Base-by-base conservation (phyloP, 2,888 invertebrate species). In the Scaptomyza polygonia region DNA sequence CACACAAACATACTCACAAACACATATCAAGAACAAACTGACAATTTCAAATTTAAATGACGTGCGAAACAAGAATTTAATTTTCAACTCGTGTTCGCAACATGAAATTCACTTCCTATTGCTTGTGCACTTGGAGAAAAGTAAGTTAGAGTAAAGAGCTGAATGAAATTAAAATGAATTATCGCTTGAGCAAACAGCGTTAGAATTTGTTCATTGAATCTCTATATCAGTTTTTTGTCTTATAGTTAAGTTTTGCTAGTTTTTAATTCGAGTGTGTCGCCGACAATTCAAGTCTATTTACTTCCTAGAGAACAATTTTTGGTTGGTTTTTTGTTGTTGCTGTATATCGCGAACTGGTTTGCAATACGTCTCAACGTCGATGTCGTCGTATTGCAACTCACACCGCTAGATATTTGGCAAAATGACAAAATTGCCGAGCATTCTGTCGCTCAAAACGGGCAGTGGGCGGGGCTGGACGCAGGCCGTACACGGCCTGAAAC, bases 11-110 rank as follows among this genome's bases (percentile, higher is more conserved):
- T 12, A 51, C n/a, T n/a, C n/a, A n/a, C 30, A 49, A 25, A 49
- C 47, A 48, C 48, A 54, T 36, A 43, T 44, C 58, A 39, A 57
- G 55, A 52, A 21, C n/a, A 43, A 64, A 63, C 67, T 72, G 86
- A 74, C 88, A 81, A 70, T 88, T 86, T 81, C 80, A 87, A 83
- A 90, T 88, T 86, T 86, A 89, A 89, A 89, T 88, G 90, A 87
- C 87, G 88, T 85, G 87, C 87, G 82, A 90, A 89, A 87, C 79
- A 87, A 86, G 89, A 90, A 90, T 89, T 89, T 88, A 79, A 89
- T 90, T 90, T 90, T 89, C 83, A 79, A 67, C 78, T 82, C 53
- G 66, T 64, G 67, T 25, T 67, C 47, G 59, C 73, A 77, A 45
- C 70, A 53, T 62, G 56, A 58, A 72, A 58, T 58, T 64, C 59